Percentiles rank a stretch among this genome's conserved stretches.
Evolutionary conservation across 2,888 invertebrate species (phyloP).

Genomic region (Petrolisthes cinctipes): DNA sequence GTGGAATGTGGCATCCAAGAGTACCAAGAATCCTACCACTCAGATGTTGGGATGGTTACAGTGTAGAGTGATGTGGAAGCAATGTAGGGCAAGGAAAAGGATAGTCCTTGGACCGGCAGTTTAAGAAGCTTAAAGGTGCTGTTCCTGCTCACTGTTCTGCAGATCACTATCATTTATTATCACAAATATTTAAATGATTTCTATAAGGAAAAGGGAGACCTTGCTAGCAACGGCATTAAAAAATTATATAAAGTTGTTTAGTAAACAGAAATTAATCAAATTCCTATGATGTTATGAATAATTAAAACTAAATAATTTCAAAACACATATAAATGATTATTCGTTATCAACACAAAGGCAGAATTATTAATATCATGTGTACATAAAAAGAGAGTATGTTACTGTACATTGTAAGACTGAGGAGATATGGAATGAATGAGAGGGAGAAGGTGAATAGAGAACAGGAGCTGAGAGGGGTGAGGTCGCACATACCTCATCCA

Average conservation of each 20-base stretch:
- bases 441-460: conserved; percentile 32
- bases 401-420: conserved; percentile 34
- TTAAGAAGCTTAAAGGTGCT: conserved; percentile 26
- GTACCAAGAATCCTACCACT: conserved; percentile 37
- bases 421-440: conserved; percentile 37
- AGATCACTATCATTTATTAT: conserved; percentile 44
- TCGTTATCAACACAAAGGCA: conserved; percentile 26
- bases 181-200: conserved; percentile 41
- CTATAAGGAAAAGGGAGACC: conserved; percentile 22
- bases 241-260: conserved; percentile 40
- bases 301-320: conserved; percentile 37
- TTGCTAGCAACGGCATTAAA: conserved; percentile 42
- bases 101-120: conserved; percentile 24
- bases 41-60: conserved; percentile 8
- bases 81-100: conserved; percentile 25
- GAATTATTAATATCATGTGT: conserved; percentile 46
- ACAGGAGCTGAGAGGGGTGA: conserved; percentile 31
- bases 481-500: conserved; percentile 40
- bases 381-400: conserved; percentile 37
- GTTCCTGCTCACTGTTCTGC: background rate
- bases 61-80: conserved; percentile 42
- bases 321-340: conserved; percentile 21
- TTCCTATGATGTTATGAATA: conserved; percentile 43
- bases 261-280: conserved; percentile 32
- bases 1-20: conserved; percentile 58